Evolutionary conservation across 1,140 invertebrate genomes (phyloP).

Genomic region (Drosophila parvula): DNA sequence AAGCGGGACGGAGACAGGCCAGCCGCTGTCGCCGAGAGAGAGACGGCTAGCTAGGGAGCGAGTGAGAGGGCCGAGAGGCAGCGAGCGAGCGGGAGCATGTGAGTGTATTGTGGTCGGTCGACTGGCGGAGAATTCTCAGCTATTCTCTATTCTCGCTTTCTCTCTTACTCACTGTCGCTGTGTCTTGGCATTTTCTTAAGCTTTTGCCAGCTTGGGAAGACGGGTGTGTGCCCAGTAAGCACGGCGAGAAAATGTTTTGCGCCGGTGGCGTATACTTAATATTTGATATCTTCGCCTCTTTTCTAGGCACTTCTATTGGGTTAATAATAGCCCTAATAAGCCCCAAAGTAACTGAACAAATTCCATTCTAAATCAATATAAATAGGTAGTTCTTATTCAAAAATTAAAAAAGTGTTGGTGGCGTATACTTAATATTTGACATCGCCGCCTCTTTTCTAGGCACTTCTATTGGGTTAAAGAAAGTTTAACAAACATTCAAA

Average conservation of each 20-base stretch:
- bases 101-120: constrained; percentile 50
- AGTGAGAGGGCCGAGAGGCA: background rate
- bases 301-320: too few relatives aligned
- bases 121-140: constrained; percentile 64
- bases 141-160: constrained; percentile 19
- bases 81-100: constrained; percentile 39
- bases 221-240: background rate
- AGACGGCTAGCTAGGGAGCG: constrained; percentile 13
- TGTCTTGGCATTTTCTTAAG: constrained; percentile 35
- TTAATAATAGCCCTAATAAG: too few relatives aligned
- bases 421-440: constrained; percentile 27
- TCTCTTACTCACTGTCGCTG: constrained; percentile 10
- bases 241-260: background rate
- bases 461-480: too few relatives aligned
- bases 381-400: too few relatives aligned
- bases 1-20: constrained; percentile 42
- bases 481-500: too few relatives aligned
- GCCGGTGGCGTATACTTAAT: constrained; percentile 21
- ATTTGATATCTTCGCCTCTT: background rate
- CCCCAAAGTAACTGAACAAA: too few relatives aligned
- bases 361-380: too few relatives aligned
- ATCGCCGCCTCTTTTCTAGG: too few relatives aligned
- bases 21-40: constrained; percentile 25
- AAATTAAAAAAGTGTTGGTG: too few relatives aligned
- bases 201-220: background rate